Evolutionary conservation across 2,888 invertebrate species (phyloP), one percentile per base, ranked within the genome.

Genomic region (Synanthedon formicaeformis): DNA sequence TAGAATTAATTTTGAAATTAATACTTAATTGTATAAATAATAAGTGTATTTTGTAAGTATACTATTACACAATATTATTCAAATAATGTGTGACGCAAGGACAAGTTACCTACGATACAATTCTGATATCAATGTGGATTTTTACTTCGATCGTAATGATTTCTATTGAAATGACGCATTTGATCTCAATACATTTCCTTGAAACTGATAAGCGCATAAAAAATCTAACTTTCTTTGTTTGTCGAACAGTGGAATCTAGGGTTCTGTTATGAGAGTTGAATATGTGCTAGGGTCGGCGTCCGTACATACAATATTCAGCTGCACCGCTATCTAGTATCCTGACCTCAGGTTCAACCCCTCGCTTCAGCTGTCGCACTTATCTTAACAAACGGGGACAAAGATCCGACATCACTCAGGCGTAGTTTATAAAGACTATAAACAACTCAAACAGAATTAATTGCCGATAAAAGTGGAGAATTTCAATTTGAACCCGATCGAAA

Each of bases 331-430:
- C 86, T 76, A 65, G 71, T 67, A 67, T 67, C 72, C 67, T 74
- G 84, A 85, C 85, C 84, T 72, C 65, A 60, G 71, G 68, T 73
- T 69, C 75, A 73, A 80, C 80, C 80, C 78, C 73, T 63, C 64
- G 62, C 62, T 62, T 62, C 66, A 59, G 64, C 66, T 73, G 70
- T 69, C 75, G 72, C 73, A 73, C 75, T 82, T 85, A 85, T 85
- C 85, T 64, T 60, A 65, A 65, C 72, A 72, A 85, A 84, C 72
- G 84, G 78, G 85, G 79, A 82, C 86, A 80, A 76, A 78, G 74
- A 75, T 73, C 71, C 72, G 64, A 71, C 71, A 67, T 72, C 68
- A 65, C 62, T 65, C 64, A 66, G 60, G 63, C 64, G 64, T 68
- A 70, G 67, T 61, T 58, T 63, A 73, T 67, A 62, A 65, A 69